Percentiles rank a stretch among this genome's conserved stretches.
Conservation (phyloP, 2,797 vertebrate species). For the Phalanger gymnotis region DNA sequence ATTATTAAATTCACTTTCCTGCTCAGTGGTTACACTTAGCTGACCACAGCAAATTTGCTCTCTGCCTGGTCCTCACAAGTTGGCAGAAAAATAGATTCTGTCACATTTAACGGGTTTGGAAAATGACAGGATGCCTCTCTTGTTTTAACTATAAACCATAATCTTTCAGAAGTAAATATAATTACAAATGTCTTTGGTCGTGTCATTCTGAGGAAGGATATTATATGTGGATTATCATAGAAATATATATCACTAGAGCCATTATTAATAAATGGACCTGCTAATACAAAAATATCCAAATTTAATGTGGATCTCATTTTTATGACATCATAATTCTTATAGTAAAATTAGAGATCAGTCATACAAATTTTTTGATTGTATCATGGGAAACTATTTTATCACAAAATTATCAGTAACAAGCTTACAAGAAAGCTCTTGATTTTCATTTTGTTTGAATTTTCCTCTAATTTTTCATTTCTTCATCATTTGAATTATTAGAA, state of each 20-base stretch:
- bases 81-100: slow-evolving; percentile 99
- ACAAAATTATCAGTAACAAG: slow-evolving; percentile 63
- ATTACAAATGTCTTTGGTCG: slow-evolving; percentile 98
- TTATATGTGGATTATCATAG: slow-evolving; percentile 91
- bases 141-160: slow-evolving; percentile 96
- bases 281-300: slow-evolving; percentile 88
- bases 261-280: slow-evolving; percentile 91
- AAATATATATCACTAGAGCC: slow-evolving; percentile 92
- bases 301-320: slow-evolving; percentile 90
- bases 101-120: slow-evolving; percentile 99
- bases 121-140: slow-evolving; percentile 99
- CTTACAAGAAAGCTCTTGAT: slow-evolving; percentile 57
- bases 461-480: slow-evolving; percentile 38
- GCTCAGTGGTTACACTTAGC: slow-evolving; percentile 99
- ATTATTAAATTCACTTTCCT: slow-evolving; percentile 99
- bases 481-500: slow-evolving; percentile 46
- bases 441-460: slow-evolving; percentile 67
- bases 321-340: slow-evolving; percentile 88
- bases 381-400: slow-evolving; percentile 40
- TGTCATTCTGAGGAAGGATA: slow-evolving; percentile 88
- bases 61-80: slow-evolving; percentile 98
- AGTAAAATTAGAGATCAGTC: slow-evolving; percentile 69
- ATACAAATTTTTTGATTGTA: slow-evolving; percentile 51
- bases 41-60: slow-evolving; percentile 99
- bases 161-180: slow-evolving; percentile 99